Evolutionary conservation across 2,113 vertebrate genomes (phyloP), one percentile per base, ranked within the genome.

Genomic region (Ascaphus truei): DNA sequence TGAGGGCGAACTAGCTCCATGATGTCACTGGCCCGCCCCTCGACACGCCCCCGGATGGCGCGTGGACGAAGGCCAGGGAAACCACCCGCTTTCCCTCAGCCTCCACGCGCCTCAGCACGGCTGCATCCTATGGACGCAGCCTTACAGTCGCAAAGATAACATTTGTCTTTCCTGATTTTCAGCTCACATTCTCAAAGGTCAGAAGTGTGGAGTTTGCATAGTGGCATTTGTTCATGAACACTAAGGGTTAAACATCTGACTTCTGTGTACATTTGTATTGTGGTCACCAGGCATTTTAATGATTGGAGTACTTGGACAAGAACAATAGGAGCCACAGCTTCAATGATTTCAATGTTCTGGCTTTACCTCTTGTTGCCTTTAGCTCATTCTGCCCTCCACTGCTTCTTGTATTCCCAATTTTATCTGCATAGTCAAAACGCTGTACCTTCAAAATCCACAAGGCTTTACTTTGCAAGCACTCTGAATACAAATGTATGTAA

Each of bases 401-500:
- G 50, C 55, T 48, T 48, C 43, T 59, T 45, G 63, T 68, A 58
- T 71, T 61, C 50, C 41, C 16, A 47, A 43, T 52, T 69, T 69
- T 60, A 60, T 61, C 56, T 71, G 45, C 33, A 52, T 57, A 61
- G 65, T 68, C 25, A 61, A 57, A 71, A 61, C 23, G 33, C 41
- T 16, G 47, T 27, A 37, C 67, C 67, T 71, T 71, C 31, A 51
- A 23, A 71, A 61, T 71, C 67, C 67, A 52, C 47, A 58, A 52
- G 67, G 57, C 18, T 71, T 71, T 71, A 20, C 57, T 52, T 29
- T 25, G 52, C 57, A 61, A 60, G 47, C 47, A 52, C 10, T 52
- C 26, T 3, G 67, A 71, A 71, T 71, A 71, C 67, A 61, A 71
- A 71, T 61, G 55, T 71, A 61, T 71, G 67, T 71, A 71, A 57